These are phyloP conservation scores for Mormoops blainvillei DNA, from an alignment of 2,113 vertebrate genomes.

Conservation along the genomic window DNA sequence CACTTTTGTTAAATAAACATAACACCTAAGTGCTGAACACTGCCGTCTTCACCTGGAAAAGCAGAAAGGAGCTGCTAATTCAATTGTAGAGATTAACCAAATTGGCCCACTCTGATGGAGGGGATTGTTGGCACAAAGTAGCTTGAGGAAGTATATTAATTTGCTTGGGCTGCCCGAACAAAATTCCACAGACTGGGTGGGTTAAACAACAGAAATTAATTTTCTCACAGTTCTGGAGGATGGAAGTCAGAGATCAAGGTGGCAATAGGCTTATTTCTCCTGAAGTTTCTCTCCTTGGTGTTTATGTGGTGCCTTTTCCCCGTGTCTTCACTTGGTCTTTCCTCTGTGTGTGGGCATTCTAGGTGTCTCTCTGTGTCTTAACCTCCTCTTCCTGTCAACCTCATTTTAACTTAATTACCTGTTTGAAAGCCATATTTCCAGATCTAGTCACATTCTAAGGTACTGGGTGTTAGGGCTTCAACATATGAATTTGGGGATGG, in stretches of 20 bases:
- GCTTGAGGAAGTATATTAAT: not conserved
- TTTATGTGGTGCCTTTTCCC: no score
- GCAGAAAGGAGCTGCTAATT: not conserved
- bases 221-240: not conserved
- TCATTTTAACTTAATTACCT: not conserved
- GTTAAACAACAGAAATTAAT: not conserved
- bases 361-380: not conserved
- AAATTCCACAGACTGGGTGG: not conserved
- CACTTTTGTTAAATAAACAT: not conserved
- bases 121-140: not conserved
- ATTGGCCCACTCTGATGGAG: not conserved
- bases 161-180: not conserved
- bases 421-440: not conserved
- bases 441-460: not conserved
- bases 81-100: not conserved
- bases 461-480: not conserved
- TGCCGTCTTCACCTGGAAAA: not conserved
- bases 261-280: not conserved
- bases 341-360: no score
- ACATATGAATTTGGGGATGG: not conserved
- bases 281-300: not conserved
- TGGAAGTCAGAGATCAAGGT: not conserved
- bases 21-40: not conserved
- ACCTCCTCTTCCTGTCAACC: not conserved
- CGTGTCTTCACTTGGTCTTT: not conserved